Conservation (phyloP, 2,888 invertebrate species). For the Diadromus collaris region DNA sequence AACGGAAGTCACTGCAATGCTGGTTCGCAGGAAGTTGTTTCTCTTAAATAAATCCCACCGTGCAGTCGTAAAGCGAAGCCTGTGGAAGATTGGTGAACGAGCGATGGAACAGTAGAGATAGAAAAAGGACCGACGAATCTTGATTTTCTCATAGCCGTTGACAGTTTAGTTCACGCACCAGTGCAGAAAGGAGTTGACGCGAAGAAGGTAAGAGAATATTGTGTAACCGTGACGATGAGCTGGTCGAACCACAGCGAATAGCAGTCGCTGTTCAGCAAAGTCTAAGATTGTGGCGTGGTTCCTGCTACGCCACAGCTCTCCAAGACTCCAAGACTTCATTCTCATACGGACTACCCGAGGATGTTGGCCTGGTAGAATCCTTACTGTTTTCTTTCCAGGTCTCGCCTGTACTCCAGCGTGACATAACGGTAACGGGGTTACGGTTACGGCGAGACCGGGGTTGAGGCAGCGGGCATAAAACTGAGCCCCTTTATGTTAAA, state of each 20-base stretch:
- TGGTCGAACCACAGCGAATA: not conserved
- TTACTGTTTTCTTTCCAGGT: slow-evolving; percentile 23
- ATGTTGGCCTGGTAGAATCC: slow-evolving; percentile 27
- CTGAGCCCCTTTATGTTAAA: slow-evolving; percentile 63
- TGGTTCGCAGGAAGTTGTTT: not conserved
- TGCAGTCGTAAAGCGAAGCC: not conserved
- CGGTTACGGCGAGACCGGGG: slow-evolving; percentile 42
- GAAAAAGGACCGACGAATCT: not conserved
- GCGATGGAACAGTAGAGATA: not conserved
- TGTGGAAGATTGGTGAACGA: no score
- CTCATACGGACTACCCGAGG: not conserved
- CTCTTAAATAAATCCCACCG: not conserved
- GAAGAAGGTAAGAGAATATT: no score
- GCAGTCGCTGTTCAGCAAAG: not conserved
- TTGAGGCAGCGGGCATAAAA: slow-evolving; percentile 54
- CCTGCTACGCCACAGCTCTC: not conserved
- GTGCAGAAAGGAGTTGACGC: not conserved
- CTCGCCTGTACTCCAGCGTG: slow-evolving; percentile 5
- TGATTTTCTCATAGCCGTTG: not conserved
- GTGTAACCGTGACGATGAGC: no score
- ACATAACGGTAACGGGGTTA: slow-evolving; percentile 51
- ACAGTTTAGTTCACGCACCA: not conserved
- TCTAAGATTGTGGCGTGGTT: not conserved
- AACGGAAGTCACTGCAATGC: not conserved
- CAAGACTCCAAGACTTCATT: not conserved